Evolutionary conservation across 2,797 vertebrate genomes (phyloP), one percentile per base, ranked within the genome.

Genomic region (Gymnodraco acuticeps): DNA sequence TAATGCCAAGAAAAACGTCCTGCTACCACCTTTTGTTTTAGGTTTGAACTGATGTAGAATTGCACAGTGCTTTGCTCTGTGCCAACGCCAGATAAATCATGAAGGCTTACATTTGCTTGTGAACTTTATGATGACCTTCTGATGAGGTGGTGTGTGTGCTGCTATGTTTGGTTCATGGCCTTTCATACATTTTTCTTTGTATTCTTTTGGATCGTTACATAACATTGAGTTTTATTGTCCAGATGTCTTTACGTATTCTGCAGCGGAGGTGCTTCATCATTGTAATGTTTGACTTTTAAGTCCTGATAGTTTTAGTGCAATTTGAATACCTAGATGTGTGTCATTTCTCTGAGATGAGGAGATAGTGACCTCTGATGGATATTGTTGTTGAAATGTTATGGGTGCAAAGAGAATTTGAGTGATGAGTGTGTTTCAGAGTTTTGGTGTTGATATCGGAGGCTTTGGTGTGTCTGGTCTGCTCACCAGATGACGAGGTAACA

Each of bases 401-500:
- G 33, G 31, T 62, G 1, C 2, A 63, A 43, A 19, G 20, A 45
- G 7, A 16, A 16, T 45, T 43, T 52, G 6, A 19, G 42, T 73
- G 53, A 20, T 55, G 31, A 52, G 19, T n/a, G 53, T 33, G 1
- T 64, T 72, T 55, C 54, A 20, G 45, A 48, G 12, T 70, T 42
- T 10, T 72, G 86, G 88, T 95, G 92, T 93, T 97, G 95, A 98
- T 93, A 75, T 82, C 91, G 94, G 95, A 96, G 95, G 95, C 72
- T 82, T 80, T 64, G 95, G 93, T 98, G 87, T 97, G 95, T 97
- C 93, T 99, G 97, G 96, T 99, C 97, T 99, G 96, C 99, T 97
- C 96, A 95, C 96, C 96, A 99, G 98, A 99, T 99, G 98, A 99
- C 98, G 98, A 99, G 98, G 98, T 99, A 98, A 99, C 98, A 96